These are phyloP conservation scores for Meteorus cinctellus DNA, from an alignment of 2,888 invertebrate genomes.

Conservation along the genomic window DNA sequence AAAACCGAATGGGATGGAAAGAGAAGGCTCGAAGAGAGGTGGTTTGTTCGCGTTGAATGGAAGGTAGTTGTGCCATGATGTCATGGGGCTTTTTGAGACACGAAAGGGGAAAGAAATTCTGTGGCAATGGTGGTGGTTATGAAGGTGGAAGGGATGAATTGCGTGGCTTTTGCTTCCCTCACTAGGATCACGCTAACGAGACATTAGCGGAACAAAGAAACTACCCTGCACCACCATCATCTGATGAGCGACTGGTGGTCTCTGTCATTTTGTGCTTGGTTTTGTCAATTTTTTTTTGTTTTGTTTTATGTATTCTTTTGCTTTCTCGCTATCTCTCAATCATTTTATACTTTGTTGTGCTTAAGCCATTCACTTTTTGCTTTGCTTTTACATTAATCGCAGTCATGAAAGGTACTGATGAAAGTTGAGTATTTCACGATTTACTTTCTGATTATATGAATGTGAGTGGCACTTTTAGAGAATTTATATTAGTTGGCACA, in stretches of 20 bases:
- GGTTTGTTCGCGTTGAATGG: constrained; percentile 5
- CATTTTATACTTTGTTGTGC: not conserved
- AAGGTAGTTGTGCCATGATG: constrained; percentile 11
- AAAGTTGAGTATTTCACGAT: constrained; percentile 29
- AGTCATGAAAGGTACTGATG: constrained; percentile 38
- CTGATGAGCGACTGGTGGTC: constrained; percentile 11
- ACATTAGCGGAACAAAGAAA: constrained; percentile 58
- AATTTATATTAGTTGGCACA: not conserved
- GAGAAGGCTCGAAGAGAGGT: not conserved
- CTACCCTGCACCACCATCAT: constrained; percentile 35
- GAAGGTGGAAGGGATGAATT: not conserved
- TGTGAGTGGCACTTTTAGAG: constrained; percentile 18
- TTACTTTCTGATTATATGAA: constrained; percentile 5
- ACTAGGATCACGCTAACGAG: constrained; percentile 55
- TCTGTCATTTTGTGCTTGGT: constrained; percentile 37
- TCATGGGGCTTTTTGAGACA: constrained; percentile 22
- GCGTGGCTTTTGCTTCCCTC: constrained; percentile 32
- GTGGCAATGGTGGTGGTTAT: constrained; percentile 33
- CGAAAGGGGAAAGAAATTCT: constrained; percentile 40
- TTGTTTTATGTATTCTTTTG: not conserved
- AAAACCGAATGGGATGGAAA: constrained; percentile 5
- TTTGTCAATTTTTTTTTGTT: constrained; percentile 5
- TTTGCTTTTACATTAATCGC: constrained; percentile 16
- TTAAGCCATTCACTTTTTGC: not conserved
- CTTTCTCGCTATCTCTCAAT: not conserved